Conservation (phyloP, 2,797 vertebrate species). For the Typhlichthys subterraneus region DNA sequence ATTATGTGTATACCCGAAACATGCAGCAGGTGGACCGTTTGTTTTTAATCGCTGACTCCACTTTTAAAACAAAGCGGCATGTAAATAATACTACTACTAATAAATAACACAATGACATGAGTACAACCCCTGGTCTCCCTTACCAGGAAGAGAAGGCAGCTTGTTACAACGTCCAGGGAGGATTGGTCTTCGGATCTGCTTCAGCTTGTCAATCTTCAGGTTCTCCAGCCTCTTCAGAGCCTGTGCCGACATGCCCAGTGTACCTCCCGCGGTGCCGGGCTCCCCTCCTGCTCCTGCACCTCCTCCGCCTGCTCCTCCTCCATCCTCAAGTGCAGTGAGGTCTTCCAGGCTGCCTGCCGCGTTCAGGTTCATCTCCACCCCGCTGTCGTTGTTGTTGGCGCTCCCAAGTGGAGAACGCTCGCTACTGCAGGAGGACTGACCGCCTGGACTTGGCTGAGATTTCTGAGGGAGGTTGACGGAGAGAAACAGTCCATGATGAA, state of each 20-base stretch:
- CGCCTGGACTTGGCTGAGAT: constrained; percentile 91
- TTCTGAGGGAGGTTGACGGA: constrained; percentile 75
- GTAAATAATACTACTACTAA: too few relatives aligned
- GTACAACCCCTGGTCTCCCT: constrained; percentile 29
- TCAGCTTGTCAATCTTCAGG: constrained; percentile 93
- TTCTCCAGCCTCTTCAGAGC: constrained; percentile 94
- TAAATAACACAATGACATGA: not conserved
- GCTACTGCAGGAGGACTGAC: constrained; percentile 95
- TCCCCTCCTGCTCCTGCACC: constrained; percentile 67
- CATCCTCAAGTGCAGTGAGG: constrained; percentile 89
- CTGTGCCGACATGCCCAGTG: constrained; percentile 84
- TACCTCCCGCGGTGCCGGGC: constrained; percentile 76
- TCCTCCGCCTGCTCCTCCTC: constrained; percentile 75
- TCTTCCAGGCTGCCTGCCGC: constrained; percentile 92
- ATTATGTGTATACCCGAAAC: too few relatives aligned
- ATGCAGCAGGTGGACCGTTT: too few relatives aligned
- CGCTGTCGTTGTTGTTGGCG: constrained; percentile 95
- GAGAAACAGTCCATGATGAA: not conserved
- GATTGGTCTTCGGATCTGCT: constrained; percentile 85
- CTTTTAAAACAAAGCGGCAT: too few relatives aligned
- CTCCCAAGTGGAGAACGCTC: constrained; percentile 94
- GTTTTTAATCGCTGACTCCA: too few relatives aligned
- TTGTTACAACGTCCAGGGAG: constrained; percentile 81
- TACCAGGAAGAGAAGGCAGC: constrained; percentile 88
- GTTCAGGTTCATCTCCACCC: constrained; percentile 97